Evolutionary conservation across 2,113 vertebrate species (phyloP).

Genomic region (Seriola quinqueradiata): DNA sequence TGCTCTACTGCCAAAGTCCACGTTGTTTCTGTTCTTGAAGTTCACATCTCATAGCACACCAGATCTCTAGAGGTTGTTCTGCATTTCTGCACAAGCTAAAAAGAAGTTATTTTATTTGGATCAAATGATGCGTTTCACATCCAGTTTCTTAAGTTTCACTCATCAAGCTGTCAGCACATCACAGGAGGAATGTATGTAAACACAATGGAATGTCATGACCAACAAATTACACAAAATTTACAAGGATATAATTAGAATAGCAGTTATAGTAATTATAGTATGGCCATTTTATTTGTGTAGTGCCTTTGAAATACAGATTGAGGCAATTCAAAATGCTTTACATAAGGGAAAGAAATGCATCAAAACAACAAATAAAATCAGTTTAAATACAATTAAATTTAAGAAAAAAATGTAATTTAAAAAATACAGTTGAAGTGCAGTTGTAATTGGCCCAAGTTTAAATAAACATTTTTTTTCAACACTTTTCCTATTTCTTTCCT

Average conservation of each 20-base stretch:
- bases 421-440: background rate
- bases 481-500: too few species aligned
- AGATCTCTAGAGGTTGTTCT: background rate
- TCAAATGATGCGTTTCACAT: background rate
- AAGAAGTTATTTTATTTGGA: background rate
- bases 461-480: too few species aligned
- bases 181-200: background rate
- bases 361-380: background rate
- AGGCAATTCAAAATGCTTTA: background rate
- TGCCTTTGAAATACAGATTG: background rate
- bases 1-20: background rate
- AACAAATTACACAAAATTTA: background rate
- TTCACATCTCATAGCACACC: background rate
- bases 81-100: background rate
- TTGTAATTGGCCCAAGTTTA: too few species aligned
- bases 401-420: background rate
- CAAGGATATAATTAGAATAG: background rate
- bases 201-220: background rate
- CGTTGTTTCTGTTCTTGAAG: conserved; percentile 2
- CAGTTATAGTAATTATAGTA: background rate
- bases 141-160: background rate
- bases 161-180: background rate
- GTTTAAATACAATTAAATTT: background rate
- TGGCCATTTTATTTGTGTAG: background rate
- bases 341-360: too few species aligned